A percentile compares a stretch with the other conserved stretches of the same genome.
phyloP scores from a whole-genome alignment of 2,888 invertebrate genomes.

The Drosophila austrosaltans region DNA sequence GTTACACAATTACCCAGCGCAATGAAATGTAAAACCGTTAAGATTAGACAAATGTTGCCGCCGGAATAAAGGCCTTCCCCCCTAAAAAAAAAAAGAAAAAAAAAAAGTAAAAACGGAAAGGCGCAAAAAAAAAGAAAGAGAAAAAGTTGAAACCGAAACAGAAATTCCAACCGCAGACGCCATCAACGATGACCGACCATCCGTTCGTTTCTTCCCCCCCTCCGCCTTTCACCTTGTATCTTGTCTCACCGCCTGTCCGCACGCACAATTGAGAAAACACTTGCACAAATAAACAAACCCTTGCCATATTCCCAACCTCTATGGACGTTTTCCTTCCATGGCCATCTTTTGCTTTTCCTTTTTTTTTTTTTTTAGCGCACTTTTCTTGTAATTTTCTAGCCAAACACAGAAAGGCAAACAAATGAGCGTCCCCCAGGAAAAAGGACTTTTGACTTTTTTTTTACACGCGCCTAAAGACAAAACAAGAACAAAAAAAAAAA shows the following conservation, averaged over 20 bases:
- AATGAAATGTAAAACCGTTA: conserved; percentile 82
- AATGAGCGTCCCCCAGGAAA: conserved; percentile 60
- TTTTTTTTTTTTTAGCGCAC: conserved; percentile 52
- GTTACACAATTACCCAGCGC: conserved; percentile 59
- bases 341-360: neutral
- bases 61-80: conserved; percentile 14
- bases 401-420: conserved; percentile 74
- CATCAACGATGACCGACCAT: conserved; percentile 30
- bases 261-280: conserved; percentile 79
- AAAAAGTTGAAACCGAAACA: conserved; percentile 7
- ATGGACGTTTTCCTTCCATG: neutral
- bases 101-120: conserved; percentile 43
- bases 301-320: conserved; percentile 7
- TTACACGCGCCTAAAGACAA: conserved; percentile 59
- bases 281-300: conserved; percentile 74
- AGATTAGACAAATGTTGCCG: conserved; percentile 76
- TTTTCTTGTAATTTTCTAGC: conserved; percentile 78
- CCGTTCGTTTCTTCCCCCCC: conserved; percentile 46
- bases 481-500: conserved; percentile 5
- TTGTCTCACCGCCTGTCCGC: conserved; percentile 33
- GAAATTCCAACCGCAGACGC: conserved; percentile 54
- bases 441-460: conserved; percentile 73
- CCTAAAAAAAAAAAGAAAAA: conserved; percentile 15
- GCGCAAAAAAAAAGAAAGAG: conserved; percentile 19
- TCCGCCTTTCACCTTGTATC: neutral